phyloP scores from a whole-genome alignment of 2,113 vertebrate genomes.

The Macquaria australasica region DNA sequence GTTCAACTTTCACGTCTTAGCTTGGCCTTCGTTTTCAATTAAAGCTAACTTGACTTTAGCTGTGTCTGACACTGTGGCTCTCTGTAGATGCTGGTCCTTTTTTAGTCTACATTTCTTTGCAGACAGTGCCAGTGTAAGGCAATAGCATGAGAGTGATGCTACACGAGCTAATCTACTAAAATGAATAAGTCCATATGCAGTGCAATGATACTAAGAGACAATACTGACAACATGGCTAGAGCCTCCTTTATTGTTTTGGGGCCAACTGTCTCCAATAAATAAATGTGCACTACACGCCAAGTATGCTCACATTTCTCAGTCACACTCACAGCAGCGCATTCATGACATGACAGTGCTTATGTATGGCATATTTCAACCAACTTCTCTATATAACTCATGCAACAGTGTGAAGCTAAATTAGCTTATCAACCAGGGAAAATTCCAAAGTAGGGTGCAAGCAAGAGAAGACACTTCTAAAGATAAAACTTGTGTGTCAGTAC shows the following conservation, averaged over 20 bases:
- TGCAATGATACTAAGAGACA: neutral
- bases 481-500: too few relatives aligned
- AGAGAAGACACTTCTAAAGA: neutral
- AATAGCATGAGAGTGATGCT: neutral
- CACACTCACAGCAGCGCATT: neutral
- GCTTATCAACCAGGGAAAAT: neutral
- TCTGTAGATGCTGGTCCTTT: slow-evolving; percentile 5
- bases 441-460: neutral
- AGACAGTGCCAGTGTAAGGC: neutral
- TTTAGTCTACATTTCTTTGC: neutral
- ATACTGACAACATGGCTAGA: neutral
- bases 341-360: neutral
- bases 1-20: slow-evolving; percentile 34
- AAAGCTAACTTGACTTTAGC: slow-evolving; percentile 22
- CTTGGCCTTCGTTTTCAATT: slow-evolving; percentile 30
- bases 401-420: neutral
- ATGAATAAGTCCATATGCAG: neutral
- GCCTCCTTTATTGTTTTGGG: neutral
- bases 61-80: neutral
- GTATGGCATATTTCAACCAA: neutral
- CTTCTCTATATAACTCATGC: neutral
- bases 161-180: neutral
- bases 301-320: slow-evolving; percentile 23
- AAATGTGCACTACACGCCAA: slow-evolving; percentile 23
- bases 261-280: slow-evolving; percentile 34